Conservation (phyloP, 64 coral and sea anemone genomes). For the Cladopsammia gracilis region DNA sequence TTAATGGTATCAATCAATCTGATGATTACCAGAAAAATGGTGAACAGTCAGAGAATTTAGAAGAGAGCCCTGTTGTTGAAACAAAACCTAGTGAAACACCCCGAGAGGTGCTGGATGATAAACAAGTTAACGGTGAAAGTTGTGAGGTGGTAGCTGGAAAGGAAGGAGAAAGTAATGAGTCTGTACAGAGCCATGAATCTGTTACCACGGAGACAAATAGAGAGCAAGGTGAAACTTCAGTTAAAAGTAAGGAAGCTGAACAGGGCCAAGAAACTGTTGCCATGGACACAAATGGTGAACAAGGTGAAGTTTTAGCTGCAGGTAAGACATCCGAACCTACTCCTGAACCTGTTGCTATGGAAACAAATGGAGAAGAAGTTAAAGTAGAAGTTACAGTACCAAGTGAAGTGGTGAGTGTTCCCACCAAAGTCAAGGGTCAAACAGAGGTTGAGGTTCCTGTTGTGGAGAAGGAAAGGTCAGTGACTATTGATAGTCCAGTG, state of each 20-base stretch:
- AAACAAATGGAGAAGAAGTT: slow-evolving; percentile 24
- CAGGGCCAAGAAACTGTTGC: background rate
- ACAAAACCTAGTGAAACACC: background rate
- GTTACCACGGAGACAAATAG: background rate
- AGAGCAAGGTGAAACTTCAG: background rate
- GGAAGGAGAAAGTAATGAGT: background rate
- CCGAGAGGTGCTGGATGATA: background rate
- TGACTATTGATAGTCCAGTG: background rate
- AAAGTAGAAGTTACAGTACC: background rate
- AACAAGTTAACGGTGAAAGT: slow-evolving; percentile 15
- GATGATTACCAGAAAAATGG: slow-evolving; percentile 3
- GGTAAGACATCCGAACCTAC: background rate
- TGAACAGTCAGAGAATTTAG: background rate
- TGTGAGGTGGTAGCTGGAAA: background rate
- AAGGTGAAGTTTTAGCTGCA: background rate
- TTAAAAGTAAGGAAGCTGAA: background rate
- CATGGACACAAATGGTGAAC: background rate
- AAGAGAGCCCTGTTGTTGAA: slow-evolving; percentile 1
- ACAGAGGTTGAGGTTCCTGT: background rate
- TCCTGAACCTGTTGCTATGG: background rate
- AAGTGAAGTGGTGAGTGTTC: background rate
- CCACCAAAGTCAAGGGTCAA: background rate
- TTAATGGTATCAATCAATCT: background rate
- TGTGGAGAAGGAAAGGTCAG: background rate
- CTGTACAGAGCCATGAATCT: background rate